Conservation (phyloP, 2,113 vertebrate genomes). For the Lethenteron reissneri region DNA sequence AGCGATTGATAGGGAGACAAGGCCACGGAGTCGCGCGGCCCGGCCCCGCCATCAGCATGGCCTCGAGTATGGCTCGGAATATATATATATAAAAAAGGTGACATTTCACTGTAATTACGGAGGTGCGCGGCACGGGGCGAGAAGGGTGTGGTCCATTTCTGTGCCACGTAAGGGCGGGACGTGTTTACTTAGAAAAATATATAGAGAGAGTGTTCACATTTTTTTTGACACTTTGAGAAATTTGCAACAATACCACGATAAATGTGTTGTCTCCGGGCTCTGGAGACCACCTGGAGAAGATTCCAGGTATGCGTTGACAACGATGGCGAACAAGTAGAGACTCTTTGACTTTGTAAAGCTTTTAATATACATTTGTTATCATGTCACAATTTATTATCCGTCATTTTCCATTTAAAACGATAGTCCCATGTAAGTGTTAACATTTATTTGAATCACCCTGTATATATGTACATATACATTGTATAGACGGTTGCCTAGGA, state of each 20-base stretch:
- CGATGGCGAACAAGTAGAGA: no score
- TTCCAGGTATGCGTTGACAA: no score
- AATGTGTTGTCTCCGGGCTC: background rate
- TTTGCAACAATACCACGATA: background rate
- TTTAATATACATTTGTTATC: no score
- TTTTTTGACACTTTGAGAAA: background rate
- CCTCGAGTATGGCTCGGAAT: background rate
- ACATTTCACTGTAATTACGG: conserved; percentile 2
- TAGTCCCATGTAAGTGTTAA: no score
- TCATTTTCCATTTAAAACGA: no score
- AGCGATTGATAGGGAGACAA: background rate
- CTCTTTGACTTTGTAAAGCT: no score
- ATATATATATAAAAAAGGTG: background rate
- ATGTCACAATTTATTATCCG: no score
- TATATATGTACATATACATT: background rate
- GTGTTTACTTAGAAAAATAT: background rate
- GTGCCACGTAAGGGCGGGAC: background rate
- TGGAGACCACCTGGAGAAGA: no score
- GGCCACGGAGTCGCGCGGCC: background rate
- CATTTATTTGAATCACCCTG: background rate
- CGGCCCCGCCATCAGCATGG: background rate
- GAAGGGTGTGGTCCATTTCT: background rate
- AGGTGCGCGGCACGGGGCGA: background rate
- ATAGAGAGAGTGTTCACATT: background rate
- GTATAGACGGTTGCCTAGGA: no score